Evolutionary conservation across 2,113 vertebrate genomes (phyloP).

Genomic region (Mystacornis crossleyi): DNA sequence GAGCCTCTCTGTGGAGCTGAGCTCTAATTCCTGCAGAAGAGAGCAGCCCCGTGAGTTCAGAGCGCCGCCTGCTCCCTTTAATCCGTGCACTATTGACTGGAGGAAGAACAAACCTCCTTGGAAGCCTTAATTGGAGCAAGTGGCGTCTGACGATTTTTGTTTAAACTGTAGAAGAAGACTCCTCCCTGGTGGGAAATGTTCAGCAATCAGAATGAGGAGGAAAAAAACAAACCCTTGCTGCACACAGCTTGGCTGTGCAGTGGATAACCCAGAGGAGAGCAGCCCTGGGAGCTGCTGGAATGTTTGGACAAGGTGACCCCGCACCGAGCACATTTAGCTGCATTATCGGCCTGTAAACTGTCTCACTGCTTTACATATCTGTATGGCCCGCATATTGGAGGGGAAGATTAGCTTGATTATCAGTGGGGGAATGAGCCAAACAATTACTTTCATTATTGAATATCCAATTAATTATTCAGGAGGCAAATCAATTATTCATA

Average conservation of each 20-base stretch:
- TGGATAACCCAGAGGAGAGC: background rate
- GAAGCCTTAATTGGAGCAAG: constrained; percentile 55
- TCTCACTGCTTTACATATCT: constrained; percentile 48
- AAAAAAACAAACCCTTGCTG: background rate
- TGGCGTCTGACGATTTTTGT: background rate
- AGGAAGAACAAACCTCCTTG: constrained; percentile 2
- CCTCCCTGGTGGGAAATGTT: constrained; percentile 15
- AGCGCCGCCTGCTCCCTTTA: background rate
- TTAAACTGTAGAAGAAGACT: constrained; percentile 27
- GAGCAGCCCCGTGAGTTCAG: background rate
- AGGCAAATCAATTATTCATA: constrained; percentile 84
- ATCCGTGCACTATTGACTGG: background rate
- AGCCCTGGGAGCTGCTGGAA: constrained; percentile 4
- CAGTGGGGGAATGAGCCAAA: constrained; percentile 78
- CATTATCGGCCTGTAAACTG: constrained; percentile 33
- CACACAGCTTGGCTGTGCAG: background rate
- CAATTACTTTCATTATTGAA: constrained; percentile 87
- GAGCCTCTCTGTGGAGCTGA: background rate
- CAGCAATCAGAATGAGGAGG: background rate
- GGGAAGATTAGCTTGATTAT: constrained; percentile 74
- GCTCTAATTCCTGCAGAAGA: background rate
- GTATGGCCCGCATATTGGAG: constrained; percentile 38
- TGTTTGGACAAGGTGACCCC: constrained; percentile 77
- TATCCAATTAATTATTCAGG: constrained; percentile 85
- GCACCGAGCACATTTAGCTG: constrained; percentile 40